A percentile compares a stretch with the other conserved stretches of the same genome.
phyloP scores from a whole-genome alignment of 2,113 vertebrate genomes.

The Chaetura pelagica region DNA sequence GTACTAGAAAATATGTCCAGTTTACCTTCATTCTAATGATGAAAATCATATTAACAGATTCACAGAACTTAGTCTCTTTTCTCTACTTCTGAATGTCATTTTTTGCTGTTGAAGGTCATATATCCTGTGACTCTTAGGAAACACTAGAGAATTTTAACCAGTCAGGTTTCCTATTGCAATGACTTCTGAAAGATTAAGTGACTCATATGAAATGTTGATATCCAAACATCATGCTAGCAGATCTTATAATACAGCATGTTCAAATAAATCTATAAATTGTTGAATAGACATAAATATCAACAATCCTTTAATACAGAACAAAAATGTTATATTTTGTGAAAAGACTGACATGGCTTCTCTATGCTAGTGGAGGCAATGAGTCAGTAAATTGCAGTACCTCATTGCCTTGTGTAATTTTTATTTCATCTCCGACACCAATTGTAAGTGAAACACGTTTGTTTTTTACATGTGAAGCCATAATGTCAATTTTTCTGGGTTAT shows the following conservation, averaged over 20 bases:
- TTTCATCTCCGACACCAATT: background rate
- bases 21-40: background rate
- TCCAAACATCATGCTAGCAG: background rate
- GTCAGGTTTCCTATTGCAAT: background rate
- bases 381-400: background rate
- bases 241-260: background rate
- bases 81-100: background rate
- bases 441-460: background rate
- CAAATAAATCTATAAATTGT: background rate
- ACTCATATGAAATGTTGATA: background rate
- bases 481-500: background rate
- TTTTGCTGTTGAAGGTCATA: background rate
- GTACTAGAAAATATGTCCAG: background rate
- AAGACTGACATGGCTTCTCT: background rate
- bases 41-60: background rate
- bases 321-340: background rate
- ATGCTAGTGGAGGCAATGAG: background rate
- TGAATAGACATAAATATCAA: background rate
- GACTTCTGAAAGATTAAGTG: background rate
- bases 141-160: background rate
- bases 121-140: background rate
- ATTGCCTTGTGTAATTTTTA: background rate
- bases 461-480: background rate
- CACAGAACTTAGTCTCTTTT: background rate
- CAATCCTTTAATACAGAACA: background rate